phyloP scores from a whole-genome alignment of 2,888 invertebrate species.

The Notodonta ziczac region DNA sequence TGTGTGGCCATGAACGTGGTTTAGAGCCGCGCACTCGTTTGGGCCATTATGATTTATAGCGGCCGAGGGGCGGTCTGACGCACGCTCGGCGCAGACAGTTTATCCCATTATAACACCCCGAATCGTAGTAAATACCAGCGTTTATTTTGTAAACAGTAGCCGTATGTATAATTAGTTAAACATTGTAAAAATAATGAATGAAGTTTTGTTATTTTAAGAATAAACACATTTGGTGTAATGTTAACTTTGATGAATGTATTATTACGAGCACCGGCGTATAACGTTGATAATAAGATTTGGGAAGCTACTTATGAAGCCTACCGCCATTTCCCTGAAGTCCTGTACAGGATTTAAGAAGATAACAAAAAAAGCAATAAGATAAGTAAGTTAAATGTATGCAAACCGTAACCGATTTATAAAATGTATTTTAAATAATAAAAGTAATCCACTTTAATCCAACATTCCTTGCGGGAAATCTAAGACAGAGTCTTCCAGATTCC shows the following conservation, averaged over 20 bases:
- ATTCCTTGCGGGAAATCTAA: too few relatives aligned
- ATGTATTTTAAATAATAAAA: too few relatives aligned
- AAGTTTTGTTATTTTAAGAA: neutral
- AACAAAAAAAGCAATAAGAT: too few relatives aligned
- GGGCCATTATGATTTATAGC: slow-evolving; percentile 53
- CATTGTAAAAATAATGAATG: neutral
- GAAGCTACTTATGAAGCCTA: too few relatives aligned
- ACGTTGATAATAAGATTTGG: too few relatives aligned
- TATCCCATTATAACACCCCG: slow-evolving; percentile 7
- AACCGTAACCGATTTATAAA: too few relatives aligned
- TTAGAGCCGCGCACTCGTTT: slow-evolving; percentile 58
- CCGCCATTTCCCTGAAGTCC: too few relatives aligned
- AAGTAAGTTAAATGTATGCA: too few relatives aligned
- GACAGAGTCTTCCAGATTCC: too few relatives aligned
- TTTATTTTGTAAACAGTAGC: slow-evolving; percentile 4
- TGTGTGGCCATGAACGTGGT: slow-evolving; percentile 77
- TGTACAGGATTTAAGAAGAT: neutral
- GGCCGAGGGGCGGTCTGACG: slow-evolving; percentile 48
- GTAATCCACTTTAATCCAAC: neutral
- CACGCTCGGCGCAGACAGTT: slow-evolving; percentile 24
- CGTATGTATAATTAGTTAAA: slow-evolving; percentile 4
- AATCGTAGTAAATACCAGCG: slow-evolving; percentile 6
- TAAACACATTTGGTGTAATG: neutral
- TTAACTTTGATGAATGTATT: neutral
- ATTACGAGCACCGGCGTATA: neutral